Evolutionary conservation across 2,113 vertebrate genomes (phyloP).

Genomic region (Campylomormyrus numenius): DNA sequence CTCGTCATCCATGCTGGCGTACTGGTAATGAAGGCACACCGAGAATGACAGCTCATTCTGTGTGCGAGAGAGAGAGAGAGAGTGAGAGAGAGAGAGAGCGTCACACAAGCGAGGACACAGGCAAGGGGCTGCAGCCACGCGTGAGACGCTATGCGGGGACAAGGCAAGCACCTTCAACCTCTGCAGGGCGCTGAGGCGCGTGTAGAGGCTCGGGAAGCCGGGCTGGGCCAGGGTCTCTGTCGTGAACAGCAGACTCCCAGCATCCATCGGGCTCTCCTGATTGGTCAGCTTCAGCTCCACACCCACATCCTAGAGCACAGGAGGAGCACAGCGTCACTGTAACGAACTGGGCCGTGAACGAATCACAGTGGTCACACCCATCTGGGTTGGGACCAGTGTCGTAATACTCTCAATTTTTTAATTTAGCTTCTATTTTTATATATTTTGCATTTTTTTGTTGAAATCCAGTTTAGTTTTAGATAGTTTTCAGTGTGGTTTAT

Average conservation of each 20-base stretch:
- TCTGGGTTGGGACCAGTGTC: neutral
- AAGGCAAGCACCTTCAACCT: constrained; percentile 61
- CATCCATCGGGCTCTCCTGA: constrained; percentile 63
- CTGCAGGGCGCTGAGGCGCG: constrained; percentile 67
- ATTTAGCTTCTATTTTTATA: neutral
- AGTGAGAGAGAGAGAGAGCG: neutral
- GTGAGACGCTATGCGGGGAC: neutral
- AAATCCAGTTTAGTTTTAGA: neutral
- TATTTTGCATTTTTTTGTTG: neutral
- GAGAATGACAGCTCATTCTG: constrained; percentile 70
- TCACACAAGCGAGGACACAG: neutral
- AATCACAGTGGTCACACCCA: neutral
- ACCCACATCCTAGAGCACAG: constrained; percentile 58
- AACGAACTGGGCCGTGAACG: neutral
- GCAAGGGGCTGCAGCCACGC: neutral
- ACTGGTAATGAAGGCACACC: constrained; percentile 69
- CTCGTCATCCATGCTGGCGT: constrained; percentile 66
- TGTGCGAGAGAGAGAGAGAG: neutral
- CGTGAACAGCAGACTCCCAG: constrained; percentile 58
- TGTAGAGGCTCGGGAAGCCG: constrained; percentile 62
- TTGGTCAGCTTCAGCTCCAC: constrained; percentile 72
- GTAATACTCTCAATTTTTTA: neutral
- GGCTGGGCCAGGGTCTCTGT: constrained; percentile 47
- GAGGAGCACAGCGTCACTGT: neutral
- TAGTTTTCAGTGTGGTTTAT: neutral